phyloP scores from a whole-genome alignment of 2,797 vertebrate species.

The Pseudochirops corinnae region DNA sequence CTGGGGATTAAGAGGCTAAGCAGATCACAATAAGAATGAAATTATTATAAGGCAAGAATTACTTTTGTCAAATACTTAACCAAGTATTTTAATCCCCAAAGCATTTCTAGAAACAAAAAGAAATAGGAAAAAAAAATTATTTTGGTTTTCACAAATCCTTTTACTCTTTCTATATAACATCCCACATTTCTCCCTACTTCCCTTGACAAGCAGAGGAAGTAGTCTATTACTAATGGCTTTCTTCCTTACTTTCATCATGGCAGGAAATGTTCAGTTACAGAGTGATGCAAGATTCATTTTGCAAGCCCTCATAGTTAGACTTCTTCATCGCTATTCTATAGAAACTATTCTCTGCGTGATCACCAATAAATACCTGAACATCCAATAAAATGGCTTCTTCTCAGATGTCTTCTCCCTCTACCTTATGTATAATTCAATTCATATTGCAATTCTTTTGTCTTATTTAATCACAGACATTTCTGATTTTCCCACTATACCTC shows the following conservation, averaged over 20 bases:
- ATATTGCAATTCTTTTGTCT: not conserved
- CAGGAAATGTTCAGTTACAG: not conserved
- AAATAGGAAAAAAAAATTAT: not conserved
- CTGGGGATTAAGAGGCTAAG: constrained; percentile 65
- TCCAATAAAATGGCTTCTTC: not conserved
- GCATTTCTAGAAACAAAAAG: not conserved
- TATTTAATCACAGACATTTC: not conserved
- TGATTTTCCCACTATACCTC: not conserved
- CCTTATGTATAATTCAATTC: not conserved
- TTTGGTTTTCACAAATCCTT: not conserved
- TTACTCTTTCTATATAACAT: not conserved
- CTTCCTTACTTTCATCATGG: not conserved
- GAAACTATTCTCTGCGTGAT: not conserved
- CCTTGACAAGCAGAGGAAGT: not conserved
- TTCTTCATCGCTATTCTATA: not conserved
- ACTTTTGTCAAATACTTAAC: constrained; percentile 3
- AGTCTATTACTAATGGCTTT: not conserved
- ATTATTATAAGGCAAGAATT: constrained; percentile 35
- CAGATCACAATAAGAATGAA: constrained; percentile 50
- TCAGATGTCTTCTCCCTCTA: not conserved
- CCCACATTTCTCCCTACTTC: not conserved
- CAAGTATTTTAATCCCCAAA: not conserved
- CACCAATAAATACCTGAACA: not conserved
- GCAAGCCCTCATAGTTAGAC: not conserved
- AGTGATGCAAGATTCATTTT: not conserved